Evolutionary conservation across 2,888 invertebrate genomes (phyloP).

Genomic region (Polydrusus pterygomalis): DNA sequence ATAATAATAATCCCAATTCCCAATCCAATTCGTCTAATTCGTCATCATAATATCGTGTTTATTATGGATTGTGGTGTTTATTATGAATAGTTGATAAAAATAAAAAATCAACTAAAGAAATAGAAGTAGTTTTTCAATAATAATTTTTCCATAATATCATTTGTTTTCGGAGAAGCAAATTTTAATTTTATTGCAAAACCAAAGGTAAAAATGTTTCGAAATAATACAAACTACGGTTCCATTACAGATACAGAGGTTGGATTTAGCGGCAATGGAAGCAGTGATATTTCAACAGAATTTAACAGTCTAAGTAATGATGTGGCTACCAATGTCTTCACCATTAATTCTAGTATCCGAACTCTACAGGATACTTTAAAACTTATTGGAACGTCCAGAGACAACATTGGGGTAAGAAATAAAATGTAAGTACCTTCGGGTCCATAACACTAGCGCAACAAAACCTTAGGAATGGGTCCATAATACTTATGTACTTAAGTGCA

Average conservation of each 20-base stretch:
- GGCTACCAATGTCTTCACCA: conserved; percentile 86
- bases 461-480: too few species aligned
- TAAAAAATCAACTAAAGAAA: not conserved
- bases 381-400: conserved; percentile 85
- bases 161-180: too few species aligned
- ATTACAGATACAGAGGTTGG: conserved; percentile 78
- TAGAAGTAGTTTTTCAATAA: not conserved
- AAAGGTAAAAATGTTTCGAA: conserved; percentile 42
- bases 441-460: too few species aligned
- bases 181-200: not conserved
- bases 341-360: conserved; percentile 82
- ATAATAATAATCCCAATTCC: too few species aligned
- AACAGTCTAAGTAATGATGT: conserved; percentile 87
- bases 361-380: conserved; percentile 84
- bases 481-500: too few species aligned
- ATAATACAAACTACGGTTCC: conserved; percentile 67
- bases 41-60: too few species aligned
- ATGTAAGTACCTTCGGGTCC: conserved; percentile 73
- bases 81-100: not conserved
- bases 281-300: conserved; percentile 80
- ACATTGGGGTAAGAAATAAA: conserved; percentile 79
- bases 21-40: too few species aligned
- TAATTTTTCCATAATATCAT: too few species aligned
- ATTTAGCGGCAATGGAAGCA: conserved; percentile 79
- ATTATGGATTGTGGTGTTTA: too few species aligned